These are phyloP conservation scores for Spodoptera littoralis DNA, from an alignment of 2,888 invertebrate genomes.

Conservation along the genomic window DNA sequence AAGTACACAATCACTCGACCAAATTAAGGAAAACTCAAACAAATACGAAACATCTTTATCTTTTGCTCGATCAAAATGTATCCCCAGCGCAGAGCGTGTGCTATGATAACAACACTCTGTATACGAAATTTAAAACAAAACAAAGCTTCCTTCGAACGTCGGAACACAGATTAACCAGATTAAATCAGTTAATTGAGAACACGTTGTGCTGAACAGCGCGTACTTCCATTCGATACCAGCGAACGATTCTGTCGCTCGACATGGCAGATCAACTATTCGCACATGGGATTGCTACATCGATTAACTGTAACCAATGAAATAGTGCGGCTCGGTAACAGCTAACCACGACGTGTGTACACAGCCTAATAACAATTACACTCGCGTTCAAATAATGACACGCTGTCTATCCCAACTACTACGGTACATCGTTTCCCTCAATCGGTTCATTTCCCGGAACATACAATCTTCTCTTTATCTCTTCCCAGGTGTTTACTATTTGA, in stretches of 20 bases:
- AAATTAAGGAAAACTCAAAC: neutral
- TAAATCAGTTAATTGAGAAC: slow-evolving; percentile 38
- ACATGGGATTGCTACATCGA: slow-evolving; percentile 30
- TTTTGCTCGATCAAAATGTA: neutral
- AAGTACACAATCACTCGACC: too few species aligned
- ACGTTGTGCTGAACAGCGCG: slow-evolving; percentile 15
- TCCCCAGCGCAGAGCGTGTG: neutral
- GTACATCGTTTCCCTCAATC: slow-evolving; percentile 19
- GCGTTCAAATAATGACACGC: slow-evolving; percentile 33
- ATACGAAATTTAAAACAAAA: slow-evolving; percentile 25
- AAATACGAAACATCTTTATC: neutral
- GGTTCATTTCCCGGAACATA: slow-evolving; percentile 29
- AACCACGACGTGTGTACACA: slow-evolving; percentile 20
- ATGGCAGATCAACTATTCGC: slow-evolving; percentile 32
- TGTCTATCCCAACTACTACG: slow-evolving; percentile 6
- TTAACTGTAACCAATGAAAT: slow-evolving; percentile 40
- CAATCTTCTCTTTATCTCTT: slow-evolving; percentile 33
- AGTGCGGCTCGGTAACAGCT: slow-evolving; percentile 27
- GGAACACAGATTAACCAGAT: slow-evolving; percentile 39
- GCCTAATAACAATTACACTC: slow-evolving; percentile 32
- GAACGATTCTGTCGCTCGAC: slow-evolving; percentile 8
- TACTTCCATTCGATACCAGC: slow-evolving; percentile 33
- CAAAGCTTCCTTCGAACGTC: slow-evolving; percentile 16
- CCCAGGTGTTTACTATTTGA: slow-evolving; percentile 45
- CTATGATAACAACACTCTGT: neutral